phyloP scores from a whole-genome alignment of 2,113 vertebrate species.

The Corythoichthys intestinalis region DNA sequence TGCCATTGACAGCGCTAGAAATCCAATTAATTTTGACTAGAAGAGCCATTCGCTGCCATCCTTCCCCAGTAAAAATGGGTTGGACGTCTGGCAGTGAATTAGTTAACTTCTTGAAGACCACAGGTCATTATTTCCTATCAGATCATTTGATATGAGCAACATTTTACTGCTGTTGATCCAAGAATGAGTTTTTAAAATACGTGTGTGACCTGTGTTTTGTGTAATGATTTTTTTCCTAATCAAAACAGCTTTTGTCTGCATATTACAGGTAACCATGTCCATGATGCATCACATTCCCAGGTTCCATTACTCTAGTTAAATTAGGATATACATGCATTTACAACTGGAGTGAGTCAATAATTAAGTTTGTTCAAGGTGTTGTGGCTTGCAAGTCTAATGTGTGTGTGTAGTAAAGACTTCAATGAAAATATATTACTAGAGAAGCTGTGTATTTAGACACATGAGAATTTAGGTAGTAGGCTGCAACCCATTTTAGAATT shows the following conservation, averaged over 20 bases:
- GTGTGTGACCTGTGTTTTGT: neutral
- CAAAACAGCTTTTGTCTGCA: neutral
- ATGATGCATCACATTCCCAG: neutral
- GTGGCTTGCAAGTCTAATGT: neutral
- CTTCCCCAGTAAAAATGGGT: no score
- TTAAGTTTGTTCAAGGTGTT: neutral
- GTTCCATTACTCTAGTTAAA: neutral
- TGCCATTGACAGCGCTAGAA: no score
- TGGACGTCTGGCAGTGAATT: no score
- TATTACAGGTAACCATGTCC: neutral
- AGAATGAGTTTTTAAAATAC: slow-evolving; percentile 12
- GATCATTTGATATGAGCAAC: slow-evolving; percentile 38
- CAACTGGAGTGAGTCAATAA: neutral
- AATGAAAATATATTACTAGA: neutral
- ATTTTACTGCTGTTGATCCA: slow-evolving; percentile 13
- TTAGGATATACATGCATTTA: neutral
- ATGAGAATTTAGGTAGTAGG: neutral
- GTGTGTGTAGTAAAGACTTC: neutral
- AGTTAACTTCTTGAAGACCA: slow-evolving; percentile 17
- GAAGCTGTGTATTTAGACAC: neutral
- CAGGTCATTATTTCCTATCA: slow-evolving; percentile 38
- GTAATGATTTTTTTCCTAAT: neutral
- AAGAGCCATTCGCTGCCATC: no score
- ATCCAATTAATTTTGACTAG: no score
- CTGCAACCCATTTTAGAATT: slow-evolving; percentile 13